Base-by-base conservation (phyloP, 2,888 invertebrate species). In the Polydrusus cervinus region DNA sequence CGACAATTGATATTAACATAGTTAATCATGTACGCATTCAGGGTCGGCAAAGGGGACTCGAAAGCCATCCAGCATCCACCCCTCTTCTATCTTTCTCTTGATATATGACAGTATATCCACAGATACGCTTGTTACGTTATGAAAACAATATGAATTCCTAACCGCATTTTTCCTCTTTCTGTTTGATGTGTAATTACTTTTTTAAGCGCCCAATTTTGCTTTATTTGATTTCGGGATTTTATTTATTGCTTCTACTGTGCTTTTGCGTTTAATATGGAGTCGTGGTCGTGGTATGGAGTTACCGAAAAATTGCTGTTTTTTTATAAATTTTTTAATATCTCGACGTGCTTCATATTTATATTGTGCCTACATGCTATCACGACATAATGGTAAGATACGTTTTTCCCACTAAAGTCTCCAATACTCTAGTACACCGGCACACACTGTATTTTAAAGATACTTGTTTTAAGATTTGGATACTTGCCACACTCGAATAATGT, bases 101-200 rank as follows among this genome's bases (percentile, higher is more conserved):
- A 86, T 86, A 86, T 86, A 86, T 86, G 84, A 85, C 85, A 84
- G 83, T 84, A 84, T 83, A 85, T 83, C 82, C 82, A 79, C 82
- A 82, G 83, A 83, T 82, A 82, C 82, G 83, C 82, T 84, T 84
- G 84, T 85, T 83, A 85, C 81, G 86, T 85, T 86, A 86, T 86
- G 87, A 87, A 87, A 87, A 87, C 87, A 87, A 87, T 87, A 87
- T 87, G 87, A 87, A 87, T 87, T 87, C 87, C 87, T 78, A 79
- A 85, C 85, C 87, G 85, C 86, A 87, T 87, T 87, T 87, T 87
- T 87, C 84, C 83, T 80, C 84, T 82, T 75, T 76, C 82, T 85
- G 87, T 87, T 87, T 87, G 87, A 87, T 86, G 86, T 87, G 86
- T 87, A 87, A 87, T 87, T 87, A 86, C 87, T 85, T 86, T 86